Conservation (phyloP, 2,797 vertebrate species). For the Gambusia yucatana region DNA sequence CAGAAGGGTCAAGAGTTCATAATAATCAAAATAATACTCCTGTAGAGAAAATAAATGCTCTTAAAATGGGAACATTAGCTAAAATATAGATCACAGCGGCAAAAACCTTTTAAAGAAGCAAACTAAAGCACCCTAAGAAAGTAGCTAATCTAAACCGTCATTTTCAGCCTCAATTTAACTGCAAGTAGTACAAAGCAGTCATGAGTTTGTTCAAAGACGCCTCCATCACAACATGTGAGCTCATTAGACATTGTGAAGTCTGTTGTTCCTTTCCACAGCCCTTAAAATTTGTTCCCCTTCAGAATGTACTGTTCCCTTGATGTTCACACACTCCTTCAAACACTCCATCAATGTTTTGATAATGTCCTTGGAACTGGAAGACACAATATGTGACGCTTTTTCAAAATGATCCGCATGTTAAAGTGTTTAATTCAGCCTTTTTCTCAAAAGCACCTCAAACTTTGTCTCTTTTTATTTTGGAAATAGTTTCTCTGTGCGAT, state of each 20-base stretch:
- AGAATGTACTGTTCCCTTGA: neutral
- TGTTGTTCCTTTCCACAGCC: neutral
- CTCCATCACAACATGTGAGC: slow-evolving; percentile 10
- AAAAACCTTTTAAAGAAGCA: neutral
- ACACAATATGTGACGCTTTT: neutral
- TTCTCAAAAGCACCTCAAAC: neutral
- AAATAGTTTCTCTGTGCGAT: neutral
- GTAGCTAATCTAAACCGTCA: neutral
- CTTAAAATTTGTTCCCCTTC: neutral
- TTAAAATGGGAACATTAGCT: neutral
- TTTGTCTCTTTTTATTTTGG: neutral
- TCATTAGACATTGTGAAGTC: neutral
- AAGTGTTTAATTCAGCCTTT: neutral
- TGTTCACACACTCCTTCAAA: neutral
- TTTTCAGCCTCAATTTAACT: neutral
- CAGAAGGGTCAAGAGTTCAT: neutral
- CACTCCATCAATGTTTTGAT: neutral
- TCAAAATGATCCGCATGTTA: neutral
- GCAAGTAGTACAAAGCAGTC: slow-evolving; percentile 11
- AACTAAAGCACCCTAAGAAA: slow-evolving; percentile 1
- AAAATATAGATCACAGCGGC: neutral
- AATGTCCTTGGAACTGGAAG: neutral
- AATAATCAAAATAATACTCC: neutral
- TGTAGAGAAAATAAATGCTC: neutral
- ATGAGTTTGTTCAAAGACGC: slow-evolving; percentile 12